Evolutionary conservation across 2,113 vertebrate genomes (phyloP), one percentile per base, ranked within the genome.

Genomic region (Campylomormyrus tamandua): DNA sequence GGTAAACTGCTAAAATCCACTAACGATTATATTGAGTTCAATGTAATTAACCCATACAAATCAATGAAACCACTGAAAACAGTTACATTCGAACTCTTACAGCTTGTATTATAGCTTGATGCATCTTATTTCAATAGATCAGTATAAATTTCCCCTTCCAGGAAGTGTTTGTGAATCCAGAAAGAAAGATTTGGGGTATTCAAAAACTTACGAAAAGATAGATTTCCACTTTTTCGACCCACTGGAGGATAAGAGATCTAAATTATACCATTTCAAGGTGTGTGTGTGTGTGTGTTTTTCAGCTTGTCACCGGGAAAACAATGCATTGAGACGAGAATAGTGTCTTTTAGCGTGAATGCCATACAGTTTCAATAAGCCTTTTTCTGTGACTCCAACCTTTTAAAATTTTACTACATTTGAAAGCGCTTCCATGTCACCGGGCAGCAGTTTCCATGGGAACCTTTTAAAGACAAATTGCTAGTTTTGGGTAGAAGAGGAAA

Each of bases 1-100:
- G 93, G 98, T 99, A 94, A 95, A 96, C 93, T 42, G 74, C 74
- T 80, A 42, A 80, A 80, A 39, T 77, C 70, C 11, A 39, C 31
- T 19, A 15, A 77, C n/a, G 8, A 27, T 70, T 11, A 70, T 70
- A 70, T 42, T 39, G 15, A 77, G 2, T 17, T 80, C 35, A 39
- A 8, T 35, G 35, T 39, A 80, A 80, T 80, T 35, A 42, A 80
- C 35, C 74, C 11, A 39, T 80, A 42, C 35, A 42, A 80, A 80
- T 80, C 35, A 35, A 80, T 39, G 17, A 19, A 42, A 80, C 31
- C 31, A 80, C 74, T 42, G 31, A 17, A 80, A 77, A 77, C 2
- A 27, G n/a, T 66, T 27, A 70, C 62, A 70, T 42, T 80, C 74
- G 2, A 80, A 31, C 27, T 31, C 74, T 80, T 80, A 35, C 74